phyloP scores from a whole-genome alignment of 2,888 invertebrate species.

The Zygogramma bicolorata region DNA sequence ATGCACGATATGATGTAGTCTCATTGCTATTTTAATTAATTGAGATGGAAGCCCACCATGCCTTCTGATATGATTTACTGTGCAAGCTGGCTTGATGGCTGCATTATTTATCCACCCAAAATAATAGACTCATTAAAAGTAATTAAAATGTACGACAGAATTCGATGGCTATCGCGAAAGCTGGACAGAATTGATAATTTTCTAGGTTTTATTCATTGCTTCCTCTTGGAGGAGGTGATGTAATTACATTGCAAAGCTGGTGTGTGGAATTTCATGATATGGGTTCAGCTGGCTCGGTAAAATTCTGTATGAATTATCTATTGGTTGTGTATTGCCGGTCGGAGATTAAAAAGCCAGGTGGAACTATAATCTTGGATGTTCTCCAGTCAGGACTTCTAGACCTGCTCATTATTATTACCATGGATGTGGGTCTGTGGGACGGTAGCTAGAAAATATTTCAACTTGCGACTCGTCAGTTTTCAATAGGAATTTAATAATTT shows the following conservation, averaged over 20 bases:
- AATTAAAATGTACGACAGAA: constrained; percentile 52
- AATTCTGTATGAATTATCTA: constrained; percentile 8
- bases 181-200: constrained; percentile 44
- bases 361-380: neutral
- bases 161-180: constrained; percentile 44
- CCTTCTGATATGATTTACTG: constrained; percentile 48
- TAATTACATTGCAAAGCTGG: constrained; percentile 13
- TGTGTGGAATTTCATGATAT: constrained; percentile 6
- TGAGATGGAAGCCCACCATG: constrained; percentile 51
- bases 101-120: constrained; percentile 46
- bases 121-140: constrained; percentile 55
- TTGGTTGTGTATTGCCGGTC: neutral
- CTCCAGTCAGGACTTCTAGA: neutral
- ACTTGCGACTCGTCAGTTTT: too few species aligned
- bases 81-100: constrained; percentile 42
- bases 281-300: constrained; percentile 15
- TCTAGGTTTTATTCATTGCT: constrained; percentile 22
- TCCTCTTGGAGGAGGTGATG: constrained; percentile 6
- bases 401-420: neutral
- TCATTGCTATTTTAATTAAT: constrained; percentile 54
- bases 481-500: too few species aligned
- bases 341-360: neutral
- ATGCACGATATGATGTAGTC: constrained; percentile 49
- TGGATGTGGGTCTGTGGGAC: neutral
- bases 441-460: too few species aligned